Conservation (phyloP, 2,113 vertebrate genomes). For the Mionectes macconnelli region DNA sequence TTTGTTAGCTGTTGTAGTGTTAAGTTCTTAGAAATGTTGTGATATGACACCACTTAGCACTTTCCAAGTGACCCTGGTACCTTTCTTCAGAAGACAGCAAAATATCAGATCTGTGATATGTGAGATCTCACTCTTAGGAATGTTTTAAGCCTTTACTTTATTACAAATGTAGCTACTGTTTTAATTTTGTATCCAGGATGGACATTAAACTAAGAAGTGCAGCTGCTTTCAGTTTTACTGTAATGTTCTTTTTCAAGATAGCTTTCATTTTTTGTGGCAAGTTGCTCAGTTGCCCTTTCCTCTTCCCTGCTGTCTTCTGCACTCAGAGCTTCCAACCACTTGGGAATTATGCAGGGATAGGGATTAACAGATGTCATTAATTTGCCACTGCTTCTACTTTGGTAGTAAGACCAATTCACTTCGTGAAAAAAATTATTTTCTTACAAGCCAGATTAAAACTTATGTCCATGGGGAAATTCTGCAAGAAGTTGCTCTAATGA, state of each 20-base stretch:
- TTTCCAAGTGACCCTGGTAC: neutral
- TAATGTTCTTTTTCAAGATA: neutral
- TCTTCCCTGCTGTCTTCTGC: neutral
- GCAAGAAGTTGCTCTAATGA: neutral
- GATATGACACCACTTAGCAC: neutral
- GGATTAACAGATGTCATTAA: neutral
- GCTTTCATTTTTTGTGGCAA: neutral
- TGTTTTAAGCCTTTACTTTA: neutral
- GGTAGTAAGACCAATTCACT: neutral
- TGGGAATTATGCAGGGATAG: neutral
- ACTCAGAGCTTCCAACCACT: neutral
- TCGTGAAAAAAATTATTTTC: neutral
- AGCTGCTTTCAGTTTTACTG: constrained; percentile 7
- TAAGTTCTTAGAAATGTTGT: neutral
- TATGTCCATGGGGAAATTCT: neutral
- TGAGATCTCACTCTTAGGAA: neutral
- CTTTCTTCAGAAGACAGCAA: neutral
- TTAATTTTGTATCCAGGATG: neutral
- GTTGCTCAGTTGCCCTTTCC: neutral
- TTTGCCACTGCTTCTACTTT: neutral
- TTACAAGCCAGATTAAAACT: neutral
- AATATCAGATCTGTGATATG: neutral
- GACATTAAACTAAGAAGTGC: neutral
- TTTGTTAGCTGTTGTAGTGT: neutral
- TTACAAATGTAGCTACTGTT: neutral